Evolutionary conservation across 2,113 vertebrate species (phyloP), one percentile per base, ranked within the genome.

Genomic region (Vulpes vulpes): DNA sequence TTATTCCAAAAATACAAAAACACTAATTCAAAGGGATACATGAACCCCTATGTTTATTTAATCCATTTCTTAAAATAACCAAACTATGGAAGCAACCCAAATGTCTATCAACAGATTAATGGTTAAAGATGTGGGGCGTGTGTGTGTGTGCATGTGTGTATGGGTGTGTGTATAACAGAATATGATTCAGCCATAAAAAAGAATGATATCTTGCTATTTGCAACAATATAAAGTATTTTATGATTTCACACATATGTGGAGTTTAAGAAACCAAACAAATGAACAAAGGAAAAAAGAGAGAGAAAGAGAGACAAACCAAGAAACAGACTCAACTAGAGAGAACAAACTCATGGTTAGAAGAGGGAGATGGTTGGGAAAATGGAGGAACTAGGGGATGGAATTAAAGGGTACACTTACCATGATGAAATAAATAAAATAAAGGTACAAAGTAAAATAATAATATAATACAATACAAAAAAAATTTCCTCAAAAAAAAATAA

Each of bases 401-500:
- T 76, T 76, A 76, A 76, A 51, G 43, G 8, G 8, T 76, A 49
- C 25, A 51, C 14, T 76, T 76, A 49, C 43, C 25, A 30, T 51
- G 43, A 76, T 76, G 73, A 76, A 49, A 51, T 51, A 76, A 67
- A 67, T 71, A 69, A 69, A 69, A 71, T 71, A 38, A 38, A 71
- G 43, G 43, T 43, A 71, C 11, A 11, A 35, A 71, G 27, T 49
- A 25, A 74, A 73, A 73, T 38, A 7, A 23, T 25, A 73, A 73
- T 23, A 73, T 73, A 69, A 69, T 9, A 69, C 1, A 19, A 69
- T n/a, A n/a, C 32, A 69, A 69, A 19, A 27, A 76, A 27, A 9
- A 30, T 25, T 27, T 76, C 73, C 25, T 76, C n/a, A 35, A 35
- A 35, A 65, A 71, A 69, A 69, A 49, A 96, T 96, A 96, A 82